Evolutionary conservation across 2,113 vertebrate species (phyloP).

Genomic region (Pampusana beccarii): DNA sequence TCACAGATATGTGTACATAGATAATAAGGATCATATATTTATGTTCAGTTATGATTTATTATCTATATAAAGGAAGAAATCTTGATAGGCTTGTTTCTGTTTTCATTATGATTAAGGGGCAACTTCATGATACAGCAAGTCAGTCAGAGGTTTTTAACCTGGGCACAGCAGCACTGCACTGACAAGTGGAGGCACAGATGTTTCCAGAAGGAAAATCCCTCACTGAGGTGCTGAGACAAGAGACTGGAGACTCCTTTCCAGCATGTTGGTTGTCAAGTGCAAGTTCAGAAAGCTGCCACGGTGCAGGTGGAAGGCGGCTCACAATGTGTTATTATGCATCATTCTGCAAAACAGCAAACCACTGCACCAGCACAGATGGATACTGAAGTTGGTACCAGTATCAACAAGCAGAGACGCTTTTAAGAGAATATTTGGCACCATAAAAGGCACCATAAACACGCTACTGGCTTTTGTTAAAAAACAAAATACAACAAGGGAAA

Average conservation of each 20-base stretch:
- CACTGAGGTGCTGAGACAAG: not conserved
- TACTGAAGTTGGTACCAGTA: not conserved
- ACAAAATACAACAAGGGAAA: no score
- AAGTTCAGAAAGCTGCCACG: not conserved
- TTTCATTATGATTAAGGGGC: not conserved
- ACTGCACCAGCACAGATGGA: not conserved
- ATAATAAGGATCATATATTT: not conserved
- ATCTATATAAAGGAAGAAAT: not conserved
- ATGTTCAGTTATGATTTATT: not conserved
- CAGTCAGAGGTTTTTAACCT: not conserved
- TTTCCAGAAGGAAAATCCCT: not conserved
- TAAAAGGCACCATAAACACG: not conserved
- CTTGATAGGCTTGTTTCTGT: not conserved
- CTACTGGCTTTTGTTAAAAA: not conserved
- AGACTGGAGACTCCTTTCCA: not conserved
- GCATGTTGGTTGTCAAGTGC: accelerated
- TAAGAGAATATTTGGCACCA: not conserved
- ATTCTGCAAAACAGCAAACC: not conserved
- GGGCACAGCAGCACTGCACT: not conserved
- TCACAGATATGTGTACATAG: not conserved
- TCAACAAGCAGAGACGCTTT: not conserved
- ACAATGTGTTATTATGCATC: not conserved
- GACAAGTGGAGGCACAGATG: not conserved
- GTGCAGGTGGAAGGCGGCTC: not conserved
- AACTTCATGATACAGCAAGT: not conserved